These are phyloP conservation scores for Hyposoter dolosus DNA, from an alignment of 2,888 invertebrate genomes.

Conservation along the genomic window DNA sequence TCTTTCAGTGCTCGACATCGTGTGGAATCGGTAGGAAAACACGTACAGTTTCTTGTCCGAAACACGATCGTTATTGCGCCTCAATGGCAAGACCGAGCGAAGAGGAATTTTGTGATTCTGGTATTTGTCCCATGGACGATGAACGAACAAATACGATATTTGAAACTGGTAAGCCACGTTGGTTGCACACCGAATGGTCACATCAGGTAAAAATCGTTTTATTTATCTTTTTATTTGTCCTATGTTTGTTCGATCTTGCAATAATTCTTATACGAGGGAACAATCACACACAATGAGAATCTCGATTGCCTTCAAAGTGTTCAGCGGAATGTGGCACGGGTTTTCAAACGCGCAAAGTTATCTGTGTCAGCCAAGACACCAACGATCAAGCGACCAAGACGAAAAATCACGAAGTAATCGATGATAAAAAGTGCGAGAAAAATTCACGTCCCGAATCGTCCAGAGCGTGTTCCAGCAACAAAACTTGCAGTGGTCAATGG, in stretches of 20 bases:
- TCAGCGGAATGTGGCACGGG: conserved; percentile 93
- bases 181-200: conserved; percentile 88
- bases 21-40: conserved; percentile 88
- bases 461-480: conserved; percentile 89
- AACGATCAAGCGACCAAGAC: conserved; percentile 23
- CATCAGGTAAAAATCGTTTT: conserved; percentile 74
- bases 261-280: conserved; percentile 1
- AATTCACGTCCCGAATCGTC: conserved; percentile 87
- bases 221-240: neutral
- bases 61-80: conserved; percentile 82
- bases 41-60: conserved; percentile 87
- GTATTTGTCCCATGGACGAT: conserved; percentile 83
- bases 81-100: conserved; percentile 83
- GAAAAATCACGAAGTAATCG: conserved; percentile 69
- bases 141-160: conserved; percentile 60
- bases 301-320: conserved; percentile 85
- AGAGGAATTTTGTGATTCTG: conserved; percentile 87
- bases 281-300: conserved; percentile 30
- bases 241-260: neutral
- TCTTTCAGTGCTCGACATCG: conserved; percentile 88
- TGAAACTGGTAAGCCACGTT: conserved; percentile 81
- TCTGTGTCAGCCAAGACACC: conserved; percentile 85
- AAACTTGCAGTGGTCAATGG: conserved; percentile 92
- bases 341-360: conserved; percentile 90
- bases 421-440: conserved; percentile 86